Evolutionary conservation across 2,797 vertebrate species (phyloP).

Genomic region (Coreius guichenoti): DNA sequence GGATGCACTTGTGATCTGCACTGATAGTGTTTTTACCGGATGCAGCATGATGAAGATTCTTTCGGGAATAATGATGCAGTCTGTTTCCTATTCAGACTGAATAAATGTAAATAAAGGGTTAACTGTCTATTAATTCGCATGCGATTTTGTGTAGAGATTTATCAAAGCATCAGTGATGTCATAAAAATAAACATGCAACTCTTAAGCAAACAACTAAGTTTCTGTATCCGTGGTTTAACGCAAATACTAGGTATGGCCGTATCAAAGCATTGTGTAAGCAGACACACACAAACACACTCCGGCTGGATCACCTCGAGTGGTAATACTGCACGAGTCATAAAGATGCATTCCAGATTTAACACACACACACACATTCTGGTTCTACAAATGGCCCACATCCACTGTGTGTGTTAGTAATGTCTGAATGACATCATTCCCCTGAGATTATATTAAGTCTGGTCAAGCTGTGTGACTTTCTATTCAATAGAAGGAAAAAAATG

Average conservation of each 20-base stretch:
- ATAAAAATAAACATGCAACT: slow-evolving; percentile 14
- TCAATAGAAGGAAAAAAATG: neutral
- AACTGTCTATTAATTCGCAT: neutral
- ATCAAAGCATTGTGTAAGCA: slow-evolving; percentile 7
- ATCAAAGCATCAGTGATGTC: slow-evolving; percentile 7
- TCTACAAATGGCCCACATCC: neutral
- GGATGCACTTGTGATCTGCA: slow-evolving; percentile 34
- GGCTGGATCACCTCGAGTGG: neutral
- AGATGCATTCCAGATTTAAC: slow-evolving; percentile 27
- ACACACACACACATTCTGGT: neutral
- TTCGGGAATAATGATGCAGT: slow-evolving; percentile 26
- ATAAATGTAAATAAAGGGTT: neutral
- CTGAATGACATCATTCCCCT: slow-evolving; percentile 32
- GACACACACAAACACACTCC: neutral
- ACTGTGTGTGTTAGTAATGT: slow-evolving; percentile 20
- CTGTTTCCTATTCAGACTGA: slow-evolving; percentile 34
- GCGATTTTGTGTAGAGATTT: neutral
- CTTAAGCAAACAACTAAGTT: slow-evolving; percentile 23
- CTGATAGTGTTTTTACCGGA: slow-evolving; percentile 16
- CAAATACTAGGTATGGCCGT: slow-evolving; percentile 11
- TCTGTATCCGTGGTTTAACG: slow-evolving; percentile 26
- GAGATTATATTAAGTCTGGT: slow-evolving; percentile 20
- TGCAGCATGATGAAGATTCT: neutral
- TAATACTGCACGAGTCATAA: neutral
- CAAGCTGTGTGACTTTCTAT: slow-evolving; percentile 16